Percentiles rank a stretch among this genome's conserved stretches.
phyloP scores from a whole-genome alignment of 2,113 vertebrate genomes.

The Etheostoma spectabile region DNA sequence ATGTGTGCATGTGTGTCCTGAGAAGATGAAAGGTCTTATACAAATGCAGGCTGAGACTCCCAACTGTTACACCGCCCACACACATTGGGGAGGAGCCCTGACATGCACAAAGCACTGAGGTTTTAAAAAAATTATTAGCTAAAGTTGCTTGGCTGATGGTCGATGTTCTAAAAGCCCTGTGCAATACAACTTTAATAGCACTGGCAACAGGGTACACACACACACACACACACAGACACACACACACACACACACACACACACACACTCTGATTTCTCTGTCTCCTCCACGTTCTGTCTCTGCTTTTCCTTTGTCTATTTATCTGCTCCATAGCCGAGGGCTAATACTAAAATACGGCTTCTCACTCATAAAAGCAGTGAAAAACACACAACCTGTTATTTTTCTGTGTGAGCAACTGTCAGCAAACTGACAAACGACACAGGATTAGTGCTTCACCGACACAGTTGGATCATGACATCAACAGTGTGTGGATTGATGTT shows the following conservation, averaged over 20 bases:
- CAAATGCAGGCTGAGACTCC: constrained; percentile 51
- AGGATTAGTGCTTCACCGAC: constrained; percentile 45
- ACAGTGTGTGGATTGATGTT: constrained; percentile 11
- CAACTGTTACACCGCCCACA: constrained; percentile 39
- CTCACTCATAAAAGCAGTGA: constrained; percentile 66
- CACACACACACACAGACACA: constrained; percentile 31
- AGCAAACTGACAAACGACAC: constrained; percentile 65
- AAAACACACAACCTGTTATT: constrained; percentile 68
- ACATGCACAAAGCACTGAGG: constrained; percentile 71
- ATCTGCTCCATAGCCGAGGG: constrained; percentile 40
- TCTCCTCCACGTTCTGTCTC: constrained; percentile 64
- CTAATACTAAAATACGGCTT: constrained; percentile 45
- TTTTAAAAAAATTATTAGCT: constrained; percentile 80
- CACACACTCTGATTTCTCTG: constrained; percentile 55
- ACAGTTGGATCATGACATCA: constrained; percentile 45
- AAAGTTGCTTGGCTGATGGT: constrained; percentile 73
- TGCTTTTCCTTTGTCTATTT: constrained; percentile 50
- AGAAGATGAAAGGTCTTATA: constrained; percentile 21
- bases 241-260: constrained; percentile 30
- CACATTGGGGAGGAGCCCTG: constrained; percentile 26
- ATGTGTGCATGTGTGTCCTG: constrained; percentile 8
- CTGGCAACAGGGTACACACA: constrained; percentile 64
- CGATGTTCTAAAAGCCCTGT: constrained; percentile 76
- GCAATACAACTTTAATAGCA: constrained; percentile 80
- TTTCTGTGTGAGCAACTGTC: constrained; percentile 61